Base-by-base conservation (phyloP, 2,888 invertebrate species). In the Epirrhoe alternata region DNA sequence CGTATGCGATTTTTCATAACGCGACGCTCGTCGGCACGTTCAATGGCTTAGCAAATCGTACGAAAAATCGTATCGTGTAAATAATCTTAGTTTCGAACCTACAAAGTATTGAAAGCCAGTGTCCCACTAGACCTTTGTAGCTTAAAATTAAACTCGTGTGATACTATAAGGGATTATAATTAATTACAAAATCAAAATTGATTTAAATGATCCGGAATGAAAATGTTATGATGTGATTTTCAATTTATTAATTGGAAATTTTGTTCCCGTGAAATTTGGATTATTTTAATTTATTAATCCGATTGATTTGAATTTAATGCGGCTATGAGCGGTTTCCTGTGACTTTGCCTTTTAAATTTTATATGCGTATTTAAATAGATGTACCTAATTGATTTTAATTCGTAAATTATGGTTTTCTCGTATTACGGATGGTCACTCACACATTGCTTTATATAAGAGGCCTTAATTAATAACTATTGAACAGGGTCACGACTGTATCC, bases 231-330 rank as follows among this genome's bases (percentile, higher is more conserved):
- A 53, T 64, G 24, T 63, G 60, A 64, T 65, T 63, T 62, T 64
- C 56, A 63, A 63, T 58, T 24, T 66, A 61, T 62, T 69, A 56
- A 66, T 58, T 38, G 51, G 35, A 59, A 51, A 24, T 55, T 30
- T 57, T 17, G 65, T 73, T 68, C 60, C 71, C 70, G 70, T 73
- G 73, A 71, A 73, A 70, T 66, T 70, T 47, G 65, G 47, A 61
- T 61, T 58, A 54, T 58, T 61, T 61, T 33, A 53, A 64, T 54
- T 64, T 59, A 61, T 54, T 38, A 59, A 47, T 59, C 55, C 58
- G 33, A 62, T 62, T 62, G 58, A 62, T 58, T 51, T 59, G 42
- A 54, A 58, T 49, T 58, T 14, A 54, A 49, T 61, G 57, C 45
- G 24, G 52, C 30, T 33, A 52, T 63, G 52, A 10, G 51, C 52